Conservation (phyloP, 2,888 invertebrate species). For the Eueremaeus valkanovi region DNA sequence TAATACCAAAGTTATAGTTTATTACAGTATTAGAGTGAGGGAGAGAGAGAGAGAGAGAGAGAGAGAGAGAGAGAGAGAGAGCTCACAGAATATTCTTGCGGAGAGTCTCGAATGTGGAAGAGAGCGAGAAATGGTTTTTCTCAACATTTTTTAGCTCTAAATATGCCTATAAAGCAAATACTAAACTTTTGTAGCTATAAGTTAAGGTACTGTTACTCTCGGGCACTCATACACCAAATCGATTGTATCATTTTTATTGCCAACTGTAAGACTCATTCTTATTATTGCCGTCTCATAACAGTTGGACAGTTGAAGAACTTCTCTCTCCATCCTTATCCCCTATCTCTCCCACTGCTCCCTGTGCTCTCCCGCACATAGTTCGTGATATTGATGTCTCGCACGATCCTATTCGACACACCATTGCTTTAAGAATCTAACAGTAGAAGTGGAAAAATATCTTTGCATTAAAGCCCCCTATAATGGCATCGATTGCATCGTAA, state of each 20-base stretch:
- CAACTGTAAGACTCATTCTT: slow-evolving; percentile 1
- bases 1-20: slow-evolving; percentile 17
- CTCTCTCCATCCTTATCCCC: neutral
- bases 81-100: slow-evolving; percentile 10
- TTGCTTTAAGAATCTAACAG: neutral
- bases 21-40: slow-evolving; percentile 1
- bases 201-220: neutral
- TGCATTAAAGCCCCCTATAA: slow-evolving; percentile 20
- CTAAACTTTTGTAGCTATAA: slow-evolving; percentile 6
- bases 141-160: slow-evolving; percentile 20
- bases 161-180: slow-evolving; percentile 29
- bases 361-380: neutral
- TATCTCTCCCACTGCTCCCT: neutral
- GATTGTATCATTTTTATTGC: slow-evolving; percentile 31
- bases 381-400: slow-evolving; percentile 18
- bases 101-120: neutral
- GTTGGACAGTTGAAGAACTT: slow-evolving; percentile 26
- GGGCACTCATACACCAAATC: slow-evolving; percentile 13
- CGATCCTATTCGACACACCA: slow-evolving; percentile 21
- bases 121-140: neutral
- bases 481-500: neutral
- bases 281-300: slow-evolving; percentile 26
- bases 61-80: no score
- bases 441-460: neutral
- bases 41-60: no score